Evolutionary conservation across 2,113 vertebrate species (phyloP), one percentile per base, ranked within the genome.

Genomic region (Ceratotherium simum): DNA sequence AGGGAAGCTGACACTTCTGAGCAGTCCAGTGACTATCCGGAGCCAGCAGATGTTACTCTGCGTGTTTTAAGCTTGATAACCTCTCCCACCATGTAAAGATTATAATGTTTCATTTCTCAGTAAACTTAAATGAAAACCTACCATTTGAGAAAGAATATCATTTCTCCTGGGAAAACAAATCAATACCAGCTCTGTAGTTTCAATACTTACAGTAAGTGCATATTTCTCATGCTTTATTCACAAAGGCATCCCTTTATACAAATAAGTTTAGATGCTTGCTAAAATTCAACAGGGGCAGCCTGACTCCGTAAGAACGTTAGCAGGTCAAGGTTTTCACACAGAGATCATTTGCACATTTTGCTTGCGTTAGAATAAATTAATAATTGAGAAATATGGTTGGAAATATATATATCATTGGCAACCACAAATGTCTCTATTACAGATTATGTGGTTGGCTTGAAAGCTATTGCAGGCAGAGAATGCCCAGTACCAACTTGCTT

Each of bases 301-400:
- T 89, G 39, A 42, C 11, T 64, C 60, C 16, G 4, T 56, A 91
- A 96, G 88, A 95, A 90, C 67, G 67, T 10, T 21, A 70, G 67
- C 17, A 81, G 96, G 81, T 69, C 79, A 56, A 92, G 12, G 33
- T 89, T 95, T 98, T 98, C 91, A 97, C 97, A 95, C 93, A 98
- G 93, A 88, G 88, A 97, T 95, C 95, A 62, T 94, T 91, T 96
- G 54, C 39, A 96, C 92, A 65, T 91, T 98, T 98, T 97, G 51
- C 83, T 97, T 97, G 80, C 75, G 27, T 95, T 96, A 51, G 42
- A 95, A 94, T 94, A 95, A n/a, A 93, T 89, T 94, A 98, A 98
- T 95, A 92, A 98, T 97, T n/a, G 62, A 98, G 93, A 97, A 97
- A 97, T 95, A 97, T 8, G 31, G 93, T 82, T 97, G 90, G 85